Percentiles rank a stretch among this genome's conserved stretches.
phyloP scores from a whole-genome alignment of 2,797 vertebrate genomes.

The Onychomys torridus region DNA sequence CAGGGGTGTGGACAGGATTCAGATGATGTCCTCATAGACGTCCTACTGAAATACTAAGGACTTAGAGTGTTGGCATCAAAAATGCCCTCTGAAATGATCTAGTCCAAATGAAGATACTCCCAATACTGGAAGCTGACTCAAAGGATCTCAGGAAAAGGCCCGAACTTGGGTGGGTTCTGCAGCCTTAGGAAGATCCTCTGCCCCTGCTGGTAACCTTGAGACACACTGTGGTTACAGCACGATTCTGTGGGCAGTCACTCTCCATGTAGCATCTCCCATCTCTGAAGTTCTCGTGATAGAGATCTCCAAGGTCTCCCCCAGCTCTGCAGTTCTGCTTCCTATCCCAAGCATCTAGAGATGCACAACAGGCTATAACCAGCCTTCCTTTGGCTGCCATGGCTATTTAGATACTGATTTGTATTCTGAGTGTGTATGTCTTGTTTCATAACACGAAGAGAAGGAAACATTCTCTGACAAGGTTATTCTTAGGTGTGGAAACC shows the following conservation, averaged over 20 bases:
- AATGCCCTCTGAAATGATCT: conserved; percentile 2
- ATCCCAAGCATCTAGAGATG: conserved; percentile 7
- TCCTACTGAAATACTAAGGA: conserved; percentile 20
- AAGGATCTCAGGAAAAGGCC: neutral
- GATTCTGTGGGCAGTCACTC: neutral
- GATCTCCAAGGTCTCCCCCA: neutral
- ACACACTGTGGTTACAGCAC: neutral
- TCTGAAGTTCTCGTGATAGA: neutral
- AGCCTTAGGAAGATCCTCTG: neutral
- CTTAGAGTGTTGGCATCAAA: neutral
- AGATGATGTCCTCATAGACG: conserved; percentile 42
- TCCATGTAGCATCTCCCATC: neutral
- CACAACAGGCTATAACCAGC: neutral
- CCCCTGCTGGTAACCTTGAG: neutral
- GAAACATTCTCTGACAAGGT: conserved; percentile 59
- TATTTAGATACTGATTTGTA: conserved; percentile 66
- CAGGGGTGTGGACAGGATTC: neutral
- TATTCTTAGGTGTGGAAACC: conserved; percentile 72
- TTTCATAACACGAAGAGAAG: conserved; percentile 71
- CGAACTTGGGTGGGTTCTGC: neutral
- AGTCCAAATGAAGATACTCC: conserved; percentile 1
- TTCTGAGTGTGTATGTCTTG: conserved; percentile 62
- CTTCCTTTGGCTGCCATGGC: conserved; percentile 29
- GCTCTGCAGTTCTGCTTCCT: neutral
- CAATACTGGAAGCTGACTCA: neutral